phyloP scores from a whole-genome alignment of 2,888 invertebrate species.

The Selenia dentaria region DNA sequence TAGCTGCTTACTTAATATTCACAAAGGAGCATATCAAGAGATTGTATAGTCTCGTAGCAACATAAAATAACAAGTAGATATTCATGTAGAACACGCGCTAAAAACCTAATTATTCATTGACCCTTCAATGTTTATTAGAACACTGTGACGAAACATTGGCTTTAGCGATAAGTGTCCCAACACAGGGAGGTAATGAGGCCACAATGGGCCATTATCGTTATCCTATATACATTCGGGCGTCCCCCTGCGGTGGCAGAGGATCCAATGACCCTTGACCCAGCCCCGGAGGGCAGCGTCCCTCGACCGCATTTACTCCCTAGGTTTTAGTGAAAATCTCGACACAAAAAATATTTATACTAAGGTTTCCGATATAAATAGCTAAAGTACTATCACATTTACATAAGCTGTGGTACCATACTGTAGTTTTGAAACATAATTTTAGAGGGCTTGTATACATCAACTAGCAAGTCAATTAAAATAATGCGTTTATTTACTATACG shows the following conservation, averaged over 20 bases:
- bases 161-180: slow-evolving; percentile 53
- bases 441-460: too few relatives aligned
- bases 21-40: too few relatives aligned
- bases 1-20: too few relatives aligned
- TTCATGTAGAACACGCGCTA: not conserved
- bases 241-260: slow-evolving; percentile 40
- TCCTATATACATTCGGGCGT: slow-evolving; percentile 53
- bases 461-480: too few relatives aligned
- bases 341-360: slow-evolving; percentile 20
- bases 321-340: slow-evolving; percentile 46
- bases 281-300: slow-evolving; percentile 43
- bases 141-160: slow-evolving; percentile 37
- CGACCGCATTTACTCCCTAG: slow-evolving; percentile 39
- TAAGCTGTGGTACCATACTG: slow-evolving; percentile 10
- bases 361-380: not conserved
- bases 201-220: slow-evolving; percentile 62
- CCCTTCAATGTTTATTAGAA: not conserved
- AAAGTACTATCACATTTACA: slow-evolving; percentile 5
- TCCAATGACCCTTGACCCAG: slow-evolving; percentile 66
- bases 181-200: slow-evolving; percentile 56
- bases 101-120: not conserved
- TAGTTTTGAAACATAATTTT: too few relatives aligned
- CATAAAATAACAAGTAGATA: too few relatives aligned
- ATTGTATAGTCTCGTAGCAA: too few relatives aligned
- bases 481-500: too few relatives aligned